These are phyloP conservation scores for Stichodactyla helianthus DNA, from an alignment of 64 coral and sea anemone species.

Conservation along the genomic window DNA sequence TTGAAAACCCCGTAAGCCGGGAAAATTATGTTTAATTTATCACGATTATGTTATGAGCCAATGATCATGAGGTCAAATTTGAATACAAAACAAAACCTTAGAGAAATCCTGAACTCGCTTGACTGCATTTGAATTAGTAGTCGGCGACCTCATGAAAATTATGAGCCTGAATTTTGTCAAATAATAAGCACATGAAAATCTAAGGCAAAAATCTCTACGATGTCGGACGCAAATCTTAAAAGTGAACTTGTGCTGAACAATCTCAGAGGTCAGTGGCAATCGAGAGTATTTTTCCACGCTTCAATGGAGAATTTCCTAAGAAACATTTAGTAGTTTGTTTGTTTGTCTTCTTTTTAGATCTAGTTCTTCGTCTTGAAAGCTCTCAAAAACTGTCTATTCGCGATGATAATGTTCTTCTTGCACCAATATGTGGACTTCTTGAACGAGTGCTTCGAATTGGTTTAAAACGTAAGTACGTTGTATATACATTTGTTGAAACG, in stretches of 20 bases:
- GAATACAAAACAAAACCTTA: not conserved
- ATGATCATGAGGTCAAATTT: slow-evolving; percentile 7
- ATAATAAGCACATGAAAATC: not conserved
- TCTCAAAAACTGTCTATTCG: slow-evolving; percentile 47
- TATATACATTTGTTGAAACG: no score
- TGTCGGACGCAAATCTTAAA: slow-evolving; percentile 21
- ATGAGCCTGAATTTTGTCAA: not conserved
- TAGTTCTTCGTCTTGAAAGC: slow-evolving; percentile 43
- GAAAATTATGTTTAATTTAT: slow-evolving; percentile 14
- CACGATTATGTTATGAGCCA: not conserved
- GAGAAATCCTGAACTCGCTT: slow-evolving; percentile 9
- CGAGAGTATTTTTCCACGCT: slow-evolving; percentile 8
- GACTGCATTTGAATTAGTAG: not conserved
- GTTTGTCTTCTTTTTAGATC: slow-evolving; percentile 18
- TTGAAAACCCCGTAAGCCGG: not conserved
- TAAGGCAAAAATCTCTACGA: not conserved
- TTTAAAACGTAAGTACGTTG: slow-evolving; percentile 43
- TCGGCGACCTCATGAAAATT: not conserved
- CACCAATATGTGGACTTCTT: slow-evolving; percentile 31
- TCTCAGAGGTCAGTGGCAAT: slow-evolving; percentile 31
- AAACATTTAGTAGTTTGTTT: not conserved
- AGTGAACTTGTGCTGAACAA: slow-evolving; percentile 29
- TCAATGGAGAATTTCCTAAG: slow-evolving; percentile 37
- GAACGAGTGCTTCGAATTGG: slow-evolving; percentile 37
- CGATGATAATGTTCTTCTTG: slow-evolving; percentile 41